These are phyloP conservation scores for Thymallus thymallus DNA, from an alignment of 2,113 vertebrate genomes.

Conservation along the genomic window DNA sequence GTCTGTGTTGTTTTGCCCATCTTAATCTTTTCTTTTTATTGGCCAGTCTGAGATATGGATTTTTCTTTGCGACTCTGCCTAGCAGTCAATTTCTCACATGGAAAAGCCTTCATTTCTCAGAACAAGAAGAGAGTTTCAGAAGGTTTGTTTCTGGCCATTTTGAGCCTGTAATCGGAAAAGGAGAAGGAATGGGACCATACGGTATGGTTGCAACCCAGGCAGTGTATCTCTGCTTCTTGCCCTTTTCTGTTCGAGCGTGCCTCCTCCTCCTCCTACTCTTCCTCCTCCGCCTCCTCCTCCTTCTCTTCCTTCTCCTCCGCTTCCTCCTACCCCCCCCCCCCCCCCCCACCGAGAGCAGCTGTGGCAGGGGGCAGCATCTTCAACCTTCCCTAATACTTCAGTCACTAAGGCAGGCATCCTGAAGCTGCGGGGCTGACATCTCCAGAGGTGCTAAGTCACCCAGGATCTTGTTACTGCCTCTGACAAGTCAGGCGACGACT, in stretches of 20 bases:
- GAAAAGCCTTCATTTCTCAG: too few species aligned
- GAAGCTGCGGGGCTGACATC: slow-evolving; percentile 30
- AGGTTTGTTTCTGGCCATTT: too few species aligned
- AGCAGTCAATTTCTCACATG: too few species aligned
- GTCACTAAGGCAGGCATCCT: slow-evolving; percentile 5
- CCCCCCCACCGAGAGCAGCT: slow-evolving; percentile 4
- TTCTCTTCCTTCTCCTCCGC: neutral
- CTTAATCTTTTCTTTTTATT: too few species aligned
- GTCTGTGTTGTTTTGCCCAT: too few species aligned
- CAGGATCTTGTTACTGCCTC: slow-evolving; percentile 49
- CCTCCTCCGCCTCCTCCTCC: neutral
- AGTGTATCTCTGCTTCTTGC: slow-evolving; percentile 7
- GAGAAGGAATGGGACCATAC: neutral
- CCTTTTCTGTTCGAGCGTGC: neutral
- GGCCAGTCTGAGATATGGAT: too few species aligned
- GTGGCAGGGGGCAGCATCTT: neutral
- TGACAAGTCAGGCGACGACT: slow-evolving; percentile 37
- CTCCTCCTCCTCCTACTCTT: neutral
- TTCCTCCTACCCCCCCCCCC: too few species aligned
- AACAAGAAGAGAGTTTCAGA: too few species aligned
- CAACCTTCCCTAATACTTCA: neutral
- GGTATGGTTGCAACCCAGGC: too few species aligned
- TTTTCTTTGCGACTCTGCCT: too few species aligned
- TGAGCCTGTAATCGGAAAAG: too few species aligned
- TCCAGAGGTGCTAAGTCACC: slow-evolving; percentile 58